These are phyloP conservation scores for Pseudoatta argentina DNA, from an alignment of 1,140 invertebrate genomes.

Conservation along the genomic window DNA sequence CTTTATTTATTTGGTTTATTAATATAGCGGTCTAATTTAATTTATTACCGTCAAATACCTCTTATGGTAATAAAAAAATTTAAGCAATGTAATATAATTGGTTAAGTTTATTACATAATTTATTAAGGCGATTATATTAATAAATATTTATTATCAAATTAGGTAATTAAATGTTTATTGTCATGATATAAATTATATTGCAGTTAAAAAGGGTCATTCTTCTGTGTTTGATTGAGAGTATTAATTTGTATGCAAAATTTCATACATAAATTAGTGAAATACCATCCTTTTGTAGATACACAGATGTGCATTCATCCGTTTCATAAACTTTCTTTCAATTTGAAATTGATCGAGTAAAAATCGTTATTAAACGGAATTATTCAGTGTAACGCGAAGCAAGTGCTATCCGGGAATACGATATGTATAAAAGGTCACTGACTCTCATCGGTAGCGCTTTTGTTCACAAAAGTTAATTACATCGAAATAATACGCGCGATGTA, in stretches of 20 bases:
- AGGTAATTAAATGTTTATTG: background rate
- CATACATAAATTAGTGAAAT: background rate
- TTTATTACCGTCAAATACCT: too few relatives aligned
- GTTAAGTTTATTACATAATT: too few relatives aligned
- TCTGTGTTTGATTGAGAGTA: too few relatives aligned
- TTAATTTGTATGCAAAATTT: slow-evolving; percentile 5
- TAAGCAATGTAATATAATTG: too few relatives aligned
- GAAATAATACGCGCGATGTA: slow-evolving; percentile 47
- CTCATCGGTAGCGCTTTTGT: slow-evolving; percentile 43
- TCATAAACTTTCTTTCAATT: slow-evolving; percentile 12
- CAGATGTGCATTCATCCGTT: background rate
- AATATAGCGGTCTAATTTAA: too few relatives aligned
- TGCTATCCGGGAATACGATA: background rate
- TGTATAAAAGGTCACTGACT: slow-evolving; percentile 24
- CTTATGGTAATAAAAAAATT: too few relatives aligned
- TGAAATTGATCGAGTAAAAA: slow-evolving; percentile 39
- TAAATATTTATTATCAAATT: background rate
- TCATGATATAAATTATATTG: background rate
- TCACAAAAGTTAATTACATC: slow-evolving; percentile 51
- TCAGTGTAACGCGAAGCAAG: background rate
- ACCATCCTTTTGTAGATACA: background rate
- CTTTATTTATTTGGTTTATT: too few relatives aligned
- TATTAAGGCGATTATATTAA: background rate
- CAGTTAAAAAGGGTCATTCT: background rate
- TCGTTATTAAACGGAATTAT: slow-evolving; percentile 41